These are phyloP conservation scores for Anas bahamensis DNA, from an alignment of 2,797 vertebrate species.

Conservation along the genomic window DNA sequence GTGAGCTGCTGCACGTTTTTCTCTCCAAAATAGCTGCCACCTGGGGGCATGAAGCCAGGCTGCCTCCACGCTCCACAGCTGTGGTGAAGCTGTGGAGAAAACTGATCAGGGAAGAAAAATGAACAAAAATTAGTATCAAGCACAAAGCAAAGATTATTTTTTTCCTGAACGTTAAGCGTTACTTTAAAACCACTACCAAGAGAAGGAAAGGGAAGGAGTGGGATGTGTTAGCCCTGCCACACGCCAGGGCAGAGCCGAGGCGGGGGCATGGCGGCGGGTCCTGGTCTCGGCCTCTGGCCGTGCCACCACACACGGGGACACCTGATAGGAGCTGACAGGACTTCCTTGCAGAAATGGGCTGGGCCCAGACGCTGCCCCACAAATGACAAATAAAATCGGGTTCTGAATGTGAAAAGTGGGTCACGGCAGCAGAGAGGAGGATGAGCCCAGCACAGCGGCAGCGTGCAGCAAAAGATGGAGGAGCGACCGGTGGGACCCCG, in stretches of 20 bases:
- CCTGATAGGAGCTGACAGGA: slow-evolving; percentile 55
- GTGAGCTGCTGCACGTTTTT: background rate
- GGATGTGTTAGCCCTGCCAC: background rate
- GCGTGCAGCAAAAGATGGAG: accelerated
- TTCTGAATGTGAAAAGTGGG: slow-evolving; percentile 64
- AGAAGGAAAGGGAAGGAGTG: background rate
- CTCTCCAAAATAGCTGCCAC: background rate
- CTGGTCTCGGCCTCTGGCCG: background rate
- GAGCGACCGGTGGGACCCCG: background rate
- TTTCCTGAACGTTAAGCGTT: background rate
- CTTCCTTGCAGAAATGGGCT: background rate
- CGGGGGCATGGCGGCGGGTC: background rate
- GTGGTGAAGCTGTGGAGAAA: background rate
- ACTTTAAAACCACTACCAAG: background rate
- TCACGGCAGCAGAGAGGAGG: background rate
- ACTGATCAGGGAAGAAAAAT: background rate
- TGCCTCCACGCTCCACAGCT: background rate
- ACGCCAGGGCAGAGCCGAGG: background rate
- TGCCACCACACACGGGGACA: background rate
- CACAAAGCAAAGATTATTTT: background rate
- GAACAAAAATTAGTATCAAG: background rate
- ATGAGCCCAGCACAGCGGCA: accelerated
- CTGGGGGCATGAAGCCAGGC: background rate
- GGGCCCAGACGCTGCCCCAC: background rate
- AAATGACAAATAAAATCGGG: slow-evolving; percentile 59